Evolutionary conservation across 2,888 invertebrate genomes (phyloP).

Genomic region (Leptopterna dolabrata): DNA sequence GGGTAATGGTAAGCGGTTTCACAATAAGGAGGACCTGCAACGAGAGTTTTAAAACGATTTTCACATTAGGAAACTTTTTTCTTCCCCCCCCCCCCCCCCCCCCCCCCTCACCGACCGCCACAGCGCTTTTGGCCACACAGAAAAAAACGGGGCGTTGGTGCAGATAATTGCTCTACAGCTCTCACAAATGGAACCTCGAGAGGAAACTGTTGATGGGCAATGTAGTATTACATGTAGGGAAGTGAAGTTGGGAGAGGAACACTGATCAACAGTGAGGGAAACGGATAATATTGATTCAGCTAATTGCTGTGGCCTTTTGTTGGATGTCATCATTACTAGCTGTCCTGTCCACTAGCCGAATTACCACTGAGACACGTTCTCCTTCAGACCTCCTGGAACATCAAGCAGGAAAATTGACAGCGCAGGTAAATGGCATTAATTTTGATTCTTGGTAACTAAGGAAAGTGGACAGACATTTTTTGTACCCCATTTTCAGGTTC

Average conservation of each 20-base stretch:
- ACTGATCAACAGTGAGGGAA: neutral
- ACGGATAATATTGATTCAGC: constrained; percentile 16
- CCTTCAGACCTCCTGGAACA: too few species aligned
- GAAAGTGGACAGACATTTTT: too few species aligned
- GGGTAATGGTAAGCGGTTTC: neutral
- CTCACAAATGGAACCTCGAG: neutral
- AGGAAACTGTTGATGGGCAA: neutral
- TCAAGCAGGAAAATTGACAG: too few species aligned
- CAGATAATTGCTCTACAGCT: constrained; percentile 13
- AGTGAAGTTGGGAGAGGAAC: neutral
- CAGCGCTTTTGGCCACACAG: neutral
- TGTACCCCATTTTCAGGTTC: too few species aligned
- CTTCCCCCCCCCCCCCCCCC: too few species aligned
- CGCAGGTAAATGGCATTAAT: too few species aligned
- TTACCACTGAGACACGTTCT: too few species aligned
- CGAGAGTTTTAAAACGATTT: constrained; percentile 5
- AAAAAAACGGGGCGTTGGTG: neutral
- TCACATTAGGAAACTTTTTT: neutral
- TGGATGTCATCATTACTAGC: neutral
- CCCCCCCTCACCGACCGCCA: too few species aligned
- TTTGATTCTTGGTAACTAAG: too few species aligned
- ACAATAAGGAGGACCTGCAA: neutral
- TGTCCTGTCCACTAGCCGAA: too few species aligned
- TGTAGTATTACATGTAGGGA: too few species aligned
- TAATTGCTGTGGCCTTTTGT: neutral